These are phyloP conservation scores for Listronotus bonariensis DNA, from an alignment of 1,140 invertebrate genomes.

Conservation along the genomic window DNA sequence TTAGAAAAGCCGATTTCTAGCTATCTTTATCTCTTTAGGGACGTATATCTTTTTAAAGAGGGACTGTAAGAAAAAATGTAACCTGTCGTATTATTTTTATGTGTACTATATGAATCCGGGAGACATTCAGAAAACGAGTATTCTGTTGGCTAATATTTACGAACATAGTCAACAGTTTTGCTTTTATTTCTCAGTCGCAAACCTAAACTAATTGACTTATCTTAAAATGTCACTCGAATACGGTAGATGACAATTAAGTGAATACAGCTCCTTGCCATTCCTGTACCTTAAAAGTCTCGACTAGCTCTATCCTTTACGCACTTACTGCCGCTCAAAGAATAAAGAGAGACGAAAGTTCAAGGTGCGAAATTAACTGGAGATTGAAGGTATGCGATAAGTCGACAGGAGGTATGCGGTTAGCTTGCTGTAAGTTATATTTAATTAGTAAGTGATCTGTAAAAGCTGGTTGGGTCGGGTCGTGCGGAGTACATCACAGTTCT, in stretches of 20 bases:
- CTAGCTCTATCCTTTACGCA: background rate
- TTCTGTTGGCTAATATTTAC: background rate
- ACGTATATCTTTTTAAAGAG: too few relatives aligned
- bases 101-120: too few relatives aligned
- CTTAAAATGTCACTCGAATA: constrained; percentile 37
- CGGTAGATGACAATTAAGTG: constrained; percentile 36
- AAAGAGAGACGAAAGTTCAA: constrained; percentile 16
- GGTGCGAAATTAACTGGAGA: constrained; percentile 40
- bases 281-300: constrained; percentile 24
- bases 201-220: constrained; percentile 36
- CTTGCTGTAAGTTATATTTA: constrained; percentile 40
- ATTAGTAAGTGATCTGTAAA: constrained; percentile 41
- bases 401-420: constrained; percentile 39
- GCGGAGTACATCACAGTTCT: constrained; percentile 32
- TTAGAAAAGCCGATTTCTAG: too few relatives aligned
- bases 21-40: too few relatives aligned
- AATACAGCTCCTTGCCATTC: constrained; percentile 35
- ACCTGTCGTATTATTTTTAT: too few relatives aligned
- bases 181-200: constrained; percentile 7
- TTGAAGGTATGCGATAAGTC: constrained; percentile 39
- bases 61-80: too few relatives aligned
- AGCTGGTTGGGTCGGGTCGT: constrained; percentile 31
- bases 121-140: too few relatives aligned
- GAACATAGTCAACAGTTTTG: constrained; percentile 1
- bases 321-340: background rate